Evolutionary conservation across 2,113 vertebrate genomes (phyloP).

Genomic region (Corydoras sp.): DNA sequence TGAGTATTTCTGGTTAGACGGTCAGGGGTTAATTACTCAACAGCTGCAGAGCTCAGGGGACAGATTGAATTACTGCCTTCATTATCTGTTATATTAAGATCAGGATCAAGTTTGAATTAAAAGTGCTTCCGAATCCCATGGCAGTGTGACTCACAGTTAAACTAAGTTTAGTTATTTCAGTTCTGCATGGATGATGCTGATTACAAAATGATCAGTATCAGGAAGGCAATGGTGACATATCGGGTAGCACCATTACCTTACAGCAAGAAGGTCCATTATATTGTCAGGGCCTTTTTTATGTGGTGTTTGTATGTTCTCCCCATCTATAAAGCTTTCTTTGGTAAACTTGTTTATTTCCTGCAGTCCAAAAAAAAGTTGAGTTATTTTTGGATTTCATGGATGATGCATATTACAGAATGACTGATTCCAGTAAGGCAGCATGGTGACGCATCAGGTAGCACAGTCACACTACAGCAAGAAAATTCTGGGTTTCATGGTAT

Average conservation of each 20-base stretch:
- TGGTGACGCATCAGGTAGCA: too few relatives aligned
- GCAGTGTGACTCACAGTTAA: constrained; percentile 34
- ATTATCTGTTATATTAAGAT: constrained; percentile 44
- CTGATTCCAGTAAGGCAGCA: too few relatives aligned
- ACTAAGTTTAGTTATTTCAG: constrained; percentile 25
- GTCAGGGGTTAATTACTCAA: constrained; percentile 56
- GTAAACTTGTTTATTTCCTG: too few relatives aligned
- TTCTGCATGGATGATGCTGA: constrained; percentile 3
- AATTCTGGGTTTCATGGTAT: too few relatives aligned
- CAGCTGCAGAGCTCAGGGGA: constrained; percentile 46
- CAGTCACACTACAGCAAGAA: too few relatives aligned
- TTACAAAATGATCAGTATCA: constrained; percentile 4
- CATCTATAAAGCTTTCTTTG: too few relatives aligned
- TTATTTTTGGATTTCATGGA: too few relatives aligned
- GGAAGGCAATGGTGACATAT: not conserved
- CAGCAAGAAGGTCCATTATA: not conserved
- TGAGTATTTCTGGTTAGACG: constrained; percentile 38
- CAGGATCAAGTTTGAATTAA: constrained; percentile 47
- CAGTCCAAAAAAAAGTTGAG: too few relatives aligned
- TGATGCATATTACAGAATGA: too few relatives aligned
- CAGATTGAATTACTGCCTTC: constrained; percentile 44
- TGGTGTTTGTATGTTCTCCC: too few relatives aligned
- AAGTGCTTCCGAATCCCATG: constrained; percentile 29
- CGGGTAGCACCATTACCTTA: not conserved
- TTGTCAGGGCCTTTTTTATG: not conserved